phyloP scores from a whole-genome alignment of 2,113 vertebrate species.

The Mormyrus iriodes region DNA sequence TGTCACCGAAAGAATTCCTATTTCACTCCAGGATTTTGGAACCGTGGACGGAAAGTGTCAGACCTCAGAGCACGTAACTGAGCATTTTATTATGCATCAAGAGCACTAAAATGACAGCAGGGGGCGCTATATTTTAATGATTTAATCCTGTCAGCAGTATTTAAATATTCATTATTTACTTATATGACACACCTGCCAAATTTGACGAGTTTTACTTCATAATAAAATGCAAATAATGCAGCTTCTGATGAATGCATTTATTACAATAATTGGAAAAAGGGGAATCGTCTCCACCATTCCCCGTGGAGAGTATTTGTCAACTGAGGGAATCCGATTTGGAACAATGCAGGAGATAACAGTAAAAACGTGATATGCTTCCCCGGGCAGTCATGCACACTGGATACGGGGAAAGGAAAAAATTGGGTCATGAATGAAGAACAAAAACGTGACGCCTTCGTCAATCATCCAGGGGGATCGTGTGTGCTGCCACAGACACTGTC shows the following conservation, averaged over 20 bases:
- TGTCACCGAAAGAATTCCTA: not conserved
- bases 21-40: not conserved
- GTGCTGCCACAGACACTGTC: not conserved
- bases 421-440: not conserved
- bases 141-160: not conserved
- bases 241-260: not conserved
- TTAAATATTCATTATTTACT: conserved; percentile 5
- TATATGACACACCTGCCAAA: not conserved
- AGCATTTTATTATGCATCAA: not conserved
- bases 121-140: not conserved
- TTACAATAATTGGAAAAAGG: conserved; percentile 5
- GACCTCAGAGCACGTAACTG: not conserved
- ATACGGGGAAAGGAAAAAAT: not conserved
- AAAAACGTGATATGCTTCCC: not conserved
- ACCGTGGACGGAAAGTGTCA: not conserved
- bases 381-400: not conserved
- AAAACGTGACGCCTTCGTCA: not conserved
- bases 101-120: not conserved
- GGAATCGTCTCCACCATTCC: not conserved
- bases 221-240: not conserved
- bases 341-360: not conserved
- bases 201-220: not conserved
- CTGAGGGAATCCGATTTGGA: not conserved
- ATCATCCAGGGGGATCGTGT: not conserved
- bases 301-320: not conserved